These are phyloP conservation scores for Cyrtorhinus lividipennis DNA, from an alignment of 1,140 invertebrate species.

Conservation along the genomic window DNA sequence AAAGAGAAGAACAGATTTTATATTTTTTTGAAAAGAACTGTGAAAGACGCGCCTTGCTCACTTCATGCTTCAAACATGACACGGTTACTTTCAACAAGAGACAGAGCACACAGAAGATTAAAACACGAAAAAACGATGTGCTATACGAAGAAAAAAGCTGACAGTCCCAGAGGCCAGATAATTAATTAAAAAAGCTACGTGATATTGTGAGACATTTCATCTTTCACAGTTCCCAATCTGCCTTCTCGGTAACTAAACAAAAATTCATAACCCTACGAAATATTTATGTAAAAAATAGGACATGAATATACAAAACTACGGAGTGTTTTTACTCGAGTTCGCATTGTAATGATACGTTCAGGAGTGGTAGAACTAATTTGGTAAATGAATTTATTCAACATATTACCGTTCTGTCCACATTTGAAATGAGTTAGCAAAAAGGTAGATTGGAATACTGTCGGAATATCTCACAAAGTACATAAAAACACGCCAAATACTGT, in stretches of 20 bases:
- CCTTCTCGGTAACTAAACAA: constrained; percentile 24
- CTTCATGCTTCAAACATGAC: constrained; percentile 20
- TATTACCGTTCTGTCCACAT: no score
- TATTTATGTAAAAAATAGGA: constrained; percentile 11
- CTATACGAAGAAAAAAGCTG: constrained; percentile 12
- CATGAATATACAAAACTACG: no score
- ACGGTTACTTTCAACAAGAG: constrained; percentile 1
- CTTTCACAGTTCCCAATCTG: constrained; percentile 39
- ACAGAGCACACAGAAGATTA: constrained; percentile 13
- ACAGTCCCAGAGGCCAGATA: constrained; percentile 17
- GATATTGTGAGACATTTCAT: constrained; percentile 32
- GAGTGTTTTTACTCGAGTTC: no score
- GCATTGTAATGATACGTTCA: no score
- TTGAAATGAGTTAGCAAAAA: constrained; percentile 25
- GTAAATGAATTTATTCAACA: no score
- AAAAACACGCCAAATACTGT: not conserved
- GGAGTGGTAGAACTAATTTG: no score
- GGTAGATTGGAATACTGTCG: constrained; percentile 40
- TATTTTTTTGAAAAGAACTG: constrained; percentile 27
- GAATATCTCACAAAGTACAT: constrained; percentile 21
- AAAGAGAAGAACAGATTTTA: constrained; percentile 18
- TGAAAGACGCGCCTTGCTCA: constrained; percentile 26
- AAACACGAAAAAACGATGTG: constrained; percentile 11
- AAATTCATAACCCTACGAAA: not conserved
- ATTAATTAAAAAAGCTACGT: not conserved